These are phyloP conservation scores for Hydraecia micacea DNA, from an alignment of 2,888 invertebrate species.

Conservation along the genomic window DNA sequence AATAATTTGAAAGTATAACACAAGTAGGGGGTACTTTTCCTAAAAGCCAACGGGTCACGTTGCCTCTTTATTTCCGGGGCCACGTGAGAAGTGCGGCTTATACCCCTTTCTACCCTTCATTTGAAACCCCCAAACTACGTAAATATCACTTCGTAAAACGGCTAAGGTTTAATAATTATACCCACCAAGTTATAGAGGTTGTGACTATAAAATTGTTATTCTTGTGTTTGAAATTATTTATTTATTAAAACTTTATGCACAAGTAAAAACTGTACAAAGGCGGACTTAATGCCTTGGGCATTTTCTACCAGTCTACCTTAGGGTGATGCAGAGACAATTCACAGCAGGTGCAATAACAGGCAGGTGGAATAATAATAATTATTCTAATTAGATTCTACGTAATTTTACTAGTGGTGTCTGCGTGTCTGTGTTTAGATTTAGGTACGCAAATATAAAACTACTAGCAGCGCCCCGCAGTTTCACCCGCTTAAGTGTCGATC, in stretches of 20 bases:
- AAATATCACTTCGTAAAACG: slow-evolving; percentile 34
- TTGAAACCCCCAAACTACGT: not conserved
- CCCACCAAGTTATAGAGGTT: slow-evolving; percentile 6
- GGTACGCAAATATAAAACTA: not conserved
- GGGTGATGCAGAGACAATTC: no score
- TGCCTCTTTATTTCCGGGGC: not conserved
- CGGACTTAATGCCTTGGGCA: no score
- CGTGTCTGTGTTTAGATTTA: no score
- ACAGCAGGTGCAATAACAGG: no score
- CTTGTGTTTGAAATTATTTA: not conserved
- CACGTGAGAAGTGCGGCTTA: slow-evolving; percentile 20
- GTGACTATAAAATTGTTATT: not conserved
- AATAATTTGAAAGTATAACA: not conserved
- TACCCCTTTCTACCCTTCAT: slow-evolving; percentile 8
- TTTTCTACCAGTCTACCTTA: no score
- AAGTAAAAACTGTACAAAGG: no score
- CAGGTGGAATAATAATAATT: no score
- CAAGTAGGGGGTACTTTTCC: not conserved
- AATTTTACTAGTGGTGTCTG: no score
- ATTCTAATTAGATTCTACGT: not conserved
- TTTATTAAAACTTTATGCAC: no score
- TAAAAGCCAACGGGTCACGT: slow-evolving; percentile 12
- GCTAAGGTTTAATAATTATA: slow-evolving; percentile 44
- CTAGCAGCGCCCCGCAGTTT: no score
- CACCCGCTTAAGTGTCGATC: no score